Percentiles rank a stretch among this genome's conserved stretches.
phyloP scores from a whole-genome alignment of 2,113 vertebrate genomes.

The Engraulis encrasicolus region DNA sequence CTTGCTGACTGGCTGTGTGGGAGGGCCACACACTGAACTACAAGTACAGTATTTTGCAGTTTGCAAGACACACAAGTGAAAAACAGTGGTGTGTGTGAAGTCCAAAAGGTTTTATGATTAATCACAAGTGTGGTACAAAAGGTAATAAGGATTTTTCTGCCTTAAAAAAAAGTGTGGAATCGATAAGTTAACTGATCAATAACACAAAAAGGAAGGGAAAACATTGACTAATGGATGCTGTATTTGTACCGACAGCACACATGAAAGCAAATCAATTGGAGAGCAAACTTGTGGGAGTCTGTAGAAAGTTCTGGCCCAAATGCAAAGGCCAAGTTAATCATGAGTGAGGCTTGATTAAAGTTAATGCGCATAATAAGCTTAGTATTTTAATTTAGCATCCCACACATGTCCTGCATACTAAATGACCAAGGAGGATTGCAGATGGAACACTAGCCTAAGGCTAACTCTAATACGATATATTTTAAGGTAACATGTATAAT shows the following conservation, averaged over 20 bases:
- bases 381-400: no score
- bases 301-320: not conserved
- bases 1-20: not conserved
- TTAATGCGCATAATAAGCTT: not conserved
- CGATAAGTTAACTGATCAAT: constrained; percentile 1
- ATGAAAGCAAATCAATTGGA: not conserved
- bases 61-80: not conserved
- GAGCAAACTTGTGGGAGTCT: not conserved
- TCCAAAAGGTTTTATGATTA: constrained; percentile 2
- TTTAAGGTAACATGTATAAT: no score
- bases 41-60: not conserved
- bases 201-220: not conserved
- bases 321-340: not conserved
- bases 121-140: constrained; percentile 5
- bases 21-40: not conserved
- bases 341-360: not conserved
- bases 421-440: no score
- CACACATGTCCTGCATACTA: not conserved
- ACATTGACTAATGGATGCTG: constrained; percentile 1
- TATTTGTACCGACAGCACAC: not conserved
- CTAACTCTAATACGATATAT: no score
- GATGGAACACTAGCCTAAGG: no score
- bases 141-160: not conserved
- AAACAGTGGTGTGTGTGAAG: not conserved
- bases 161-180: constrained; percentile 14